Percentiles rank a stretch among this genome's conserved stretches.
Conservation (phyloP, 2,113 vertebrate genomes). For the Chloroceryle aenea region DNA sequence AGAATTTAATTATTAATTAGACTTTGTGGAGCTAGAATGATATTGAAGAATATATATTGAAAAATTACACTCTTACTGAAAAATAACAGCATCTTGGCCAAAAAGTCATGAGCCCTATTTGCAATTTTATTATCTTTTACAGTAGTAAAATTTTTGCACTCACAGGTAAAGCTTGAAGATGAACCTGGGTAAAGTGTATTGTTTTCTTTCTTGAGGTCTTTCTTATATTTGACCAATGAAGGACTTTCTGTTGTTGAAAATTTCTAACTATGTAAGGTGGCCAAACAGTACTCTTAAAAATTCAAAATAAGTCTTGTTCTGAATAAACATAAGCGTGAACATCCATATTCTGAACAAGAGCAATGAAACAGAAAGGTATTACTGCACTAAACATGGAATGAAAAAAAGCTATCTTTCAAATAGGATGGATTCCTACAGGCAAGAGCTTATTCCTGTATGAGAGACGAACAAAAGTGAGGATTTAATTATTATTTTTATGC, state of each 20-base stretch:
- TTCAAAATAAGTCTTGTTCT: background rate
- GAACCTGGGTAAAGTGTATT: background rate
- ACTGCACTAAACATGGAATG: background rate
- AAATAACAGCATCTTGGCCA: constrained; percentile 35
- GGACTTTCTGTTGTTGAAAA: background rate
- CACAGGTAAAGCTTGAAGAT: background rate
- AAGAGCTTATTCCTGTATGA: background rate
- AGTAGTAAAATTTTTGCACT: background rate
- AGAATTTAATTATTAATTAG: constrained; percentile 58
- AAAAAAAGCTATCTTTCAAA: background rate
- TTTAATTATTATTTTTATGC: background rate
- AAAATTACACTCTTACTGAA: constrained; percentile 39
- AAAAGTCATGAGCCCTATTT: background rate
- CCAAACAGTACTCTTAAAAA: background rate
- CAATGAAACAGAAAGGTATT: background rate
- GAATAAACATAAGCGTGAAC: background rate
- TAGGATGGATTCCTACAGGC: background rate
- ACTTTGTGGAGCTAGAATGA: constrained; percentile 1
- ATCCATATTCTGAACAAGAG: background rate
- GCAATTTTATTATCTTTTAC: background rate
- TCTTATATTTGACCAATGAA: background rate
- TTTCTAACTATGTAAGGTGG: background rate
- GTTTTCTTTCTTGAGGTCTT: background rate
- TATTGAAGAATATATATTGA: constrained; percentile 30
- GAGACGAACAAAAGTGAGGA: background rate